Evolutionary conservation across 1,140 invertebrate species (phyloP).

Genomic region (Agrilus planipennis): DNA sequence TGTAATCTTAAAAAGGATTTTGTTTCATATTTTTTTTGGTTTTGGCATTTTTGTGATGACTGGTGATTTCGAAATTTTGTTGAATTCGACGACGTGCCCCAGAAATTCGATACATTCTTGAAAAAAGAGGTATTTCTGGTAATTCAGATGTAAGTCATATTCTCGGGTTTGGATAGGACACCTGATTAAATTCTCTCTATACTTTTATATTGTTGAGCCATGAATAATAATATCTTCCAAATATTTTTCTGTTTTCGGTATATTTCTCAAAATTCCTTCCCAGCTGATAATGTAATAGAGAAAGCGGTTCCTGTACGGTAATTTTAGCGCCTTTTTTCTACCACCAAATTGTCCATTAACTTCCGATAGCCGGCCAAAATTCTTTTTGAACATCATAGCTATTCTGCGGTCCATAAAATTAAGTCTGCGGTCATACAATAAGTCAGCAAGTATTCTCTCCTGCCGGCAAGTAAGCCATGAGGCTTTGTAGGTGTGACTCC

Average conservation of each 20-base stretch:
- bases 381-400: too few relatives aligned
- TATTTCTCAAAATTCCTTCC: too few relatives aligned
- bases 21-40: not conserved
- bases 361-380: too few relatives aligned
- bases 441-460: too few relatives aligned
- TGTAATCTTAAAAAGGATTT: not conserved
- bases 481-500: too few relatives aligned
- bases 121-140: constrained; percentile 1
- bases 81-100: not conserved
- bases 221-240: constrained; percentile 16
- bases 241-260: constrained; percentile 10
- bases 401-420: too few relatives aligned
- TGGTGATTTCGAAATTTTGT: constrained; percentile 1
- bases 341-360: too few relatives aligned
- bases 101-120: constrained; percentile 1
- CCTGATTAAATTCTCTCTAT: constrained; percentile 1
- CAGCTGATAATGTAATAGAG: too few relatives aligned
- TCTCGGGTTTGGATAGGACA: not conserved
- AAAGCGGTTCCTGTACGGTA: too few relatives aligned
- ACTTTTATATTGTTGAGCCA: constrained; percentile 11
- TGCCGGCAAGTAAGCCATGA: too few relatives aligned
- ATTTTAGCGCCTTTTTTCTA: too few relatives aligned
- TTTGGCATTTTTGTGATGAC: constrained; percentile 3
- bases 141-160: constrained; percentile 3
- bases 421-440: too few relatives aligned